Conservation (phyloP, 1,140 invertebrate species). For the Meloidogyne hapla region DNA sequence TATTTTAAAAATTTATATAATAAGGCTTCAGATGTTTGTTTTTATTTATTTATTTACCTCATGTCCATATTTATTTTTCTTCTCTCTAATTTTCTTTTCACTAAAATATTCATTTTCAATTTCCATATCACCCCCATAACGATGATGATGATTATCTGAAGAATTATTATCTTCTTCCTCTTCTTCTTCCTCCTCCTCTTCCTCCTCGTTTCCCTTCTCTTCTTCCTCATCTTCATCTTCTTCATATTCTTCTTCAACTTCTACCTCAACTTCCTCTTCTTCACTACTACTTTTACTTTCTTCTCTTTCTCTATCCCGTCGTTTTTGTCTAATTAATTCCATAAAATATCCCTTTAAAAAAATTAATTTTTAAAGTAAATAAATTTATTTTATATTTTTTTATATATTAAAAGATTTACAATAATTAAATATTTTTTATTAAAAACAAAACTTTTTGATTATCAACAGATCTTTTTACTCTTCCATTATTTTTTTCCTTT, state of each 20-base stretch:
- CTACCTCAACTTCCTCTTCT: neutral
- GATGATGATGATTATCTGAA: neutral
- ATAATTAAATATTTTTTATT: too few relatives aligned
- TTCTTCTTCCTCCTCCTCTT: neutral
- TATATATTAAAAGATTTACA: too few relatives aligned
- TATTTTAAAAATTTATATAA: too few relatives aligned
- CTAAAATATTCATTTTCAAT: constrained; percentile 6
- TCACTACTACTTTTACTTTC: neutral
- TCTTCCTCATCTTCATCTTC: neutral
- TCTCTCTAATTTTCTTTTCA: neutral
- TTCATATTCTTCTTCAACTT: neutral
- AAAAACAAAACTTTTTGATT: neutral
- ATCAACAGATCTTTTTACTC: neutral
- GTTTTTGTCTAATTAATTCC: neutral
- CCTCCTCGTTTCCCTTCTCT: neutral
- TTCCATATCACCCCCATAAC: neutral
- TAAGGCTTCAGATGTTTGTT: too few relatives aligned
- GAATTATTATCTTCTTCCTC: neutral
- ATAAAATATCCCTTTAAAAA: neutral
- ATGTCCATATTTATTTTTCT: neutral
- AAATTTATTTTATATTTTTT: too few relatives aligned
- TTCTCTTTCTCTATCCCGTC: neutral
- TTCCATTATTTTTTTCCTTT: too few relatives aligned
- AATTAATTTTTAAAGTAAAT: too few relatives aligned
- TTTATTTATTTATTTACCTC: too few relatives aligned